Evolutionary conservation across 64 coral and sea anemone genomes (phyloP).

Genomic region (Exaiptasia diaphana): DNA sequence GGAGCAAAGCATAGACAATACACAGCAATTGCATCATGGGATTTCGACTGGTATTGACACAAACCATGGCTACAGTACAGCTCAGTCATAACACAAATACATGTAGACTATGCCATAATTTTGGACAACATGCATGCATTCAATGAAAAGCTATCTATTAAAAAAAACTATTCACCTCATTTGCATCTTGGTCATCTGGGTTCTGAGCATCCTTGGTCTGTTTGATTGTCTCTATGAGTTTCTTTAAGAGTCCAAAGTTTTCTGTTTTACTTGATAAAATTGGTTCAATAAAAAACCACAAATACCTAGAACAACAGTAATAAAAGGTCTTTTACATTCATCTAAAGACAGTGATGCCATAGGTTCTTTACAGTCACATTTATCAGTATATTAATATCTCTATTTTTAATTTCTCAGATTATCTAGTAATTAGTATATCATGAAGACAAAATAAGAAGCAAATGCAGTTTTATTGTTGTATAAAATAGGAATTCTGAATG

Average conservation of each 20-base stretch:
- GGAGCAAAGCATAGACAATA: background rate
- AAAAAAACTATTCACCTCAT: constrained; percentile 52
- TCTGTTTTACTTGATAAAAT: constrained; percentile 80
- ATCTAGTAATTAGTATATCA: background rate
- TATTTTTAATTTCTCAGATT: background rate
- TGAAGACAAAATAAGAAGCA: background rate
- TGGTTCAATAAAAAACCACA: constrained; percentile 97
- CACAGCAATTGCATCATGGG: background rate
- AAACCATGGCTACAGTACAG: background rate
- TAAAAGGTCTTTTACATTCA: background rate
- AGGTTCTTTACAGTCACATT: background rate
- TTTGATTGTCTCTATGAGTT: constrained; percentile 84
- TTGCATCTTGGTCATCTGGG: constrained; percentile 63
- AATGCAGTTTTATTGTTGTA: background rate
- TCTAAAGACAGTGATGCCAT: background rate
- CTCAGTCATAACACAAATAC: too few relatives aligned
- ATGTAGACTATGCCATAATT: too few relatives aligned
- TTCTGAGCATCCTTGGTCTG: constrained; percentile 80
- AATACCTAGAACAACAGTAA: constrained; percentile 46
- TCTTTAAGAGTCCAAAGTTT: constrained; percentile 86
- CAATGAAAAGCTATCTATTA: background rate
- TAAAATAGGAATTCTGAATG: background rate
- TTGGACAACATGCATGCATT: too few relatives aligned
- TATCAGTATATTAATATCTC: background rate
- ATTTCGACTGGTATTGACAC: background rate